Evolutionary conservation across 2,888 invertebrate genomes (phyloP), one percentile per base, ranked within the genome.

Genomic region (Plebejus anna): DNA sequence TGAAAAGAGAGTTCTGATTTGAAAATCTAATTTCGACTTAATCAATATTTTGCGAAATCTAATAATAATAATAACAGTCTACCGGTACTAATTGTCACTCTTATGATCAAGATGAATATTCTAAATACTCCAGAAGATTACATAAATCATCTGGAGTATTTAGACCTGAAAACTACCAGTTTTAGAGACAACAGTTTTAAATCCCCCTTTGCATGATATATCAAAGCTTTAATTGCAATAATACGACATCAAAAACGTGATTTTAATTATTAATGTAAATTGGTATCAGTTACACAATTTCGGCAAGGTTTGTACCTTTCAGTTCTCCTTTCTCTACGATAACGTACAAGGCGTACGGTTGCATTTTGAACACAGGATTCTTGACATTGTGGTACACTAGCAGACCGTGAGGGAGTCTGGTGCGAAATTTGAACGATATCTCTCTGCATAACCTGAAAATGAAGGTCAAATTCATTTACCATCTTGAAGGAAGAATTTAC

Each of bases 261-360:
- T 16, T 55, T 55, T 55, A 16, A 16, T 16, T 6, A 42, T 42
- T 55, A 55, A 0, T 16, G 4, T 4, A 16, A 36, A 66, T 16
- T 66, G 66, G 36, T 66, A 66, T 9, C 66, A 6, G 66, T 66
- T 32, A 36, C 32, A 66, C 66, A 36, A 66, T 16, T 66, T 16
- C 16, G 66, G 42, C 73, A 51, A 76, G 47, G 22, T 47, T 76
- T 80, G 22, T 22, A 94, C 94, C 94, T 94, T 98, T 98, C 28
- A 98, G 91, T 90, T 98, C 97, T 28, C 98, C 98, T 86, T 98
- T 98, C 87, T 98, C 98, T 36, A 98, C 97, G 84, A 98, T 98
- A 59, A 98, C 97, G 87, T 98, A 98, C 32, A 98, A 92, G 73
- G 98, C 98, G 85, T 98, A 98, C 0, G 98, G 97, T 82, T 97